Evolutionary conservation across 2,797 vertebrate genomes (phyloP).

Genomic region (Oryzias sinensis): DNA sequence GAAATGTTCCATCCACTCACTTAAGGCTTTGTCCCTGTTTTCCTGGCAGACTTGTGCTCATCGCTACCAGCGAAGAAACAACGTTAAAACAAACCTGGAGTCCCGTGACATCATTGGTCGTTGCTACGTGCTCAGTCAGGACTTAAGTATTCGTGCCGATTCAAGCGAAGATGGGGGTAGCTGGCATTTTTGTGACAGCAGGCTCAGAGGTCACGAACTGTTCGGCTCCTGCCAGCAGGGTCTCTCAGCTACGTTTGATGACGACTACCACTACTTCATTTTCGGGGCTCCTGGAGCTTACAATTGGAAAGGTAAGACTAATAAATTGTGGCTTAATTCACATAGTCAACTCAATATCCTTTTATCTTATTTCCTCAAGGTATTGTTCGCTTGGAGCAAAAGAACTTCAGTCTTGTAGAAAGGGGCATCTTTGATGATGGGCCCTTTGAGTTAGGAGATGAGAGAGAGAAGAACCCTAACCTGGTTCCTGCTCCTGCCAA

Average conservation of each 20-base stretch:
- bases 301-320: conserved; percentile 94
- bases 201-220: conserved; percentile 85
- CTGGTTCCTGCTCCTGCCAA: conserved; percentile 87
- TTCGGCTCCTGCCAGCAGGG: conserved; percentile 98
- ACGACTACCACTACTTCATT: conserved; percentile 90
- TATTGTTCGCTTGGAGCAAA: conserved; percentile 90
- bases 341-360: conserved; percentile 1
- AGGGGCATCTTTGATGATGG: conserved; percentile 85
- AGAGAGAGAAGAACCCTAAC: conserved; percentile 73
- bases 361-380: conserved; percentile 71
- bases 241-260: conserved; percentile 90
- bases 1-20: too few relatives aligned
- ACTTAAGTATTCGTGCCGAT: conserved; percentile 72
- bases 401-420: conserved; percentile 82
- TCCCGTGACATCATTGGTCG: conserved; percentile 90
- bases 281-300: conserved; percentile 95
- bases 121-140: conserved; percentile 89
- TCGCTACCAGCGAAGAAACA: conserved; percentile 86
- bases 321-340: conserved; percentile 3
- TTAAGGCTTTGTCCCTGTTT: neutral
- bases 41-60: conserved; percentile 89
- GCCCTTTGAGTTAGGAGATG: conserved; percentile 91
- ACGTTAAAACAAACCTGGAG: conserved; percentile 76
- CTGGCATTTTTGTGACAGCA: conserved; percentile 89
- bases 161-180: conserved; percentile 80